phyloP scores from a whole-genome alignment of 2,888 invertebrate genomes.

The Phoronis australis region DNA sequence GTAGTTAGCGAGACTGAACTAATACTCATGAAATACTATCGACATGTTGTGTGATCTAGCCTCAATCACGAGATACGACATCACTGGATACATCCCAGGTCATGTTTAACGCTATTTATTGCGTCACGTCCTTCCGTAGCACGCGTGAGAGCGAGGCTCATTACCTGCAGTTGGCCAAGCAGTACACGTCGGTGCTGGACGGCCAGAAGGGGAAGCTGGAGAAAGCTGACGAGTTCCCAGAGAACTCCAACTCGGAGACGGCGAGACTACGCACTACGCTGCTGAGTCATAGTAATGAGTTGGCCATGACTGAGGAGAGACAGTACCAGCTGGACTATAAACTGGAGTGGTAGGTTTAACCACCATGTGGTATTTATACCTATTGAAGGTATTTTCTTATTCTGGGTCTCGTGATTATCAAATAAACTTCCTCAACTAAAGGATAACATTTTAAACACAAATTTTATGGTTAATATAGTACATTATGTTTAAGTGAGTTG shows the following conservation, averaged over 20 bases:
- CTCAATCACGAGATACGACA: too few species aligned
- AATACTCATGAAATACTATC: too few species aligned
- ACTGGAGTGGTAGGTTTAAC: slow-evolving; percentile 43
- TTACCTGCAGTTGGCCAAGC: slow-evolving; percentile 42
- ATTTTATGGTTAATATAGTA: too few species aligned
- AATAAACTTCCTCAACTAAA: too few species aligned
- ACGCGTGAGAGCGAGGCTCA: slow-evolving; percentile 45
- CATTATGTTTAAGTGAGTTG: too few species aligned
- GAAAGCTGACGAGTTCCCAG: slow-evolving; percentile 49
- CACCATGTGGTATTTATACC: too few species aligned
- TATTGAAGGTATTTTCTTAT: too few species aligned
- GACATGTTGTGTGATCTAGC: too few species aligned
- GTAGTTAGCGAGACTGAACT: too few species aligned
- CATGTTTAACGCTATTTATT: neutral
- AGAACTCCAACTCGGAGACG: slow-evolving; percentile 47
- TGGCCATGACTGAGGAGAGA: slow-evolving; percentile 44
- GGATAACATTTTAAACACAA: too few species aligned
- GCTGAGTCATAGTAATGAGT: slow-evolving; percentile 47
- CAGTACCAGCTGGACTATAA: slow-evolving; percentile 51
- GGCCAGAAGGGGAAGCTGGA: slow-evolving; percentile 42
- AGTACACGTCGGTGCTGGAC: slow-evolving; percentile 36
- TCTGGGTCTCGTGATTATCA: too few species aligned
- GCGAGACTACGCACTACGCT: slow-evolving; percentile 45
- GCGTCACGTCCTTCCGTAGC: slow-evolving; percentile 19
- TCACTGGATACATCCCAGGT: too few species aligned